Evolutionary conservation across 1,140 invertebrate species (phyloP).

Genomic region (Pygmarrhopalites habei): DNA sequence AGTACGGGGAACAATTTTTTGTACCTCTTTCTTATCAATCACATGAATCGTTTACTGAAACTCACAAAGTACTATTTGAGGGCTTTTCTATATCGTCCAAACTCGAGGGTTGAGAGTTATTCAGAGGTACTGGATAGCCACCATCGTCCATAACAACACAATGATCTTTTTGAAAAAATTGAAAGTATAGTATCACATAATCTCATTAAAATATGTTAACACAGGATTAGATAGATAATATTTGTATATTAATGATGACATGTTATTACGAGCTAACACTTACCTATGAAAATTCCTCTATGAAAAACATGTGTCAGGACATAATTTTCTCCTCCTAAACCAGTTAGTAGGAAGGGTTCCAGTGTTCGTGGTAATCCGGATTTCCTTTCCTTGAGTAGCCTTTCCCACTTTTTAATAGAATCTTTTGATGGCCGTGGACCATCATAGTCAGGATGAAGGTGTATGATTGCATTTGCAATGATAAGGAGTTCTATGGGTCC

Average conservation of each 20-base stretch:
- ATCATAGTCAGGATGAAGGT: slow-evolving; percentile 48
- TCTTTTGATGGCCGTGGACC: slow-evolving; percentile 43
- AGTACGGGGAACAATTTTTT: no score
- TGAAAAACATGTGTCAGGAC: slow-evolving; percentile 45
- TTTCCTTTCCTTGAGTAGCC: slow-evolving; percentile 10
- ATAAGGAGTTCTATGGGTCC: slow-evolving; percentile 49
- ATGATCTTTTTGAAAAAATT: slow-evolving; percentile 50
- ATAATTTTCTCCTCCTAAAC: slow-evolving; percentile 47
- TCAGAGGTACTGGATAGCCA: slow-evolving; percentile 48
- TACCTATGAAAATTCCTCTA: slow-evolving; percentile 48
- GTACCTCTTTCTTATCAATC: neutral
- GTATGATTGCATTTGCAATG: slow-evolving; percentile 51
- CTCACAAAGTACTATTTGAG: slow-evolving; percentile 48
- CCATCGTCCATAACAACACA: slow-evolving; percentile 48
- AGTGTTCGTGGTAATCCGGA: slow-evolving; percentile 41
- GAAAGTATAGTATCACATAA: neutral
- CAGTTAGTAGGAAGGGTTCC: slow-evolving; percentile 42
- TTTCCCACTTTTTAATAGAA: slow-evolving; percentile 34
- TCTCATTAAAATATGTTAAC: neutral
- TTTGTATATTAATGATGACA: slow-evolving; percentile 4
- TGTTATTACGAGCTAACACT: slow-evolving; percentile 14
- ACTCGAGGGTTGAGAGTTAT: slow-evolving; percentile 35
- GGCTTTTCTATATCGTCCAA: slow-evolving; percentile 45
- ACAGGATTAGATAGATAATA: neutral
- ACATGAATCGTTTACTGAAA: slow-evolving; percentile 9